Percentiles rank a stretch among this genome's conserved stretches.
Evolutionary conservation across 1,140 invertebrate species (phyloP).

Genomic region (Hermetia illucens): DNA sequence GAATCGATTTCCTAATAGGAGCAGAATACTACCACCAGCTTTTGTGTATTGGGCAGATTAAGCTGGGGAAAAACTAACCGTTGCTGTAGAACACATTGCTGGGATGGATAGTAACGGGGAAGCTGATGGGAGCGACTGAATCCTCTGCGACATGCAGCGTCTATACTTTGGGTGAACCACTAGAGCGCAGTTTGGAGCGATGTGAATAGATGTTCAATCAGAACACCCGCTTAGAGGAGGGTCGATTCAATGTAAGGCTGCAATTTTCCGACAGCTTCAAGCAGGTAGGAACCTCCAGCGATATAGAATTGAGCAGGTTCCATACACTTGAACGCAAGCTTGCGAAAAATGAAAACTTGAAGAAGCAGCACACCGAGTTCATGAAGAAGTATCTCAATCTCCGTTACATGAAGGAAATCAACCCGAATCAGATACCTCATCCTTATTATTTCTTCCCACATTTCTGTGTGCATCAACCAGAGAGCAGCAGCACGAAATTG

Average conservation of each 20-base stretch:
- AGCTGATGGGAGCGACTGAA: no score
- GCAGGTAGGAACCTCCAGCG: conserved; percentile 18
- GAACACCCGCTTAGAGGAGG: conserved; percentile 3
- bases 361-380: conserved; percentile 10
- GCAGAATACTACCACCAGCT: conserved; percentile 12
- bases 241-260: conserved; percentile 10
- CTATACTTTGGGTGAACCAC: background rate
- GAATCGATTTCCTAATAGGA: conserved; percentile 15
- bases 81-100: conserved; percentile 9
- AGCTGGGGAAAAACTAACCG: background rate
- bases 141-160: background rate
- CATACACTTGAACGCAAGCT: conserved; percentile 19
- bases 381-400: conserved; percentile 21
- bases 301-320: conserved; percentile 15
- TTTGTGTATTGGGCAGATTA: conserved; percentile 10
- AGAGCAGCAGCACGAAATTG: conserved; percentile 12
- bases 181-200: conserved; percentile 4
- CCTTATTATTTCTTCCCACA: conserved; percentile 17
- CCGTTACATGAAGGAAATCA: conserved; percentile 24
- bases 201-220: conserved; percentile 8
- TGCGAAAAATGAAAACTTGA: conserved; percentile 11
- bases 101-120: conserved; percentile 11
- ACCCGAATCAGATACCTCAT: conserved; percentile 9
- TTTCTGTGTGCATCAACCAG: conserved; percentile 12
- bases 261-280: conserved; percentile 9